phyloP scores from a whole-genome alignment of 2,113 vertebrate species.

The Pardalotus punctatus region DNA sequence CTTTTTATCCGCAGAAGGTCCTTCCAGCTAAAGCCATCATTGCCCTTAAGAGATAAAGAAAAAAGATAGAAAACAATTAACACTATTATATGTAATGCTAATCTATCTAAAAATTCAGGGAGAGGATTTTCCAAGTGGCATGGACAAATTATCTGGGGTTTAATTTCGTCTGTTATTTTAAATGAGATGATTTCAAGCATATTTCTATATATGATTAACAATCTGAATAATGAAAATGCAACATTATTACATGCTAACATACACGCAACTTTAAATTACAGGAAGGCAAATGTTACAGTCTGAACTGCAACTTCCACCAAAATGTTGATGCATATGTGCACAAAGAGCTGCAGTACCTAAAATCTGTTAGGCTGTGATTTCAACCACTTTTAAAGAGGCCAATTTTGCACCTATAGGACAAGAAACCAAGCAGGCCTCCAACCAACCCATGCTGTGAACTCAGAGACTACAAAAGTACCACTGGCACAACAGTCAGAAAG shows the following conservation, averaged over 20 bases:
- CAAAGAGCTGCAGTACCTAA: not conserved
- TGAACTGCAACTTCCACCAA: not conserved
- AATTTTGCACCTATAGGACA: not conserved
- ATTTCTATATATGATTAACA: not conserved
- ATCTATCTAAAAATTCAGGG: not conserved
- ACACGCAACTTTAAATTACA: not conserved
- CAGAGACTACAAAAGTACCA: not conserved
- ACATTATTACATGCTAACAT: not conserved
- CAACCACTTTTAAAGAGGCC: not conserved
- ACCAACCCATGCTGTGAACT: not conserved
- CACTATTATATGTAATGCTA: not conserved
- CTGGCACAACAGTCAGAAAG: not conserved
- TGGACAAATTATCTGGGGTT: not conserved
- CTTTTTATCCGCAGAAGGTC: slow-evolving; percentile 95
- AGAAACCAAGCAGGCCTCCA: not conserved
- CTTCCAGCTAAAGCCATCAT: slow-evolving; percentile 93
- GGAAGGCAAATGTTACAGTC: not conserved
- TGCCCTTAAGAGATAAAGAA: slow-evolving; percentile 74
- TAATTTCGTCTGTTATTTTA: not conserved
- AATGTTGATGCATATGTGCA: not conserved
- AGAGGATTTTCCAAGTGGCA: not conserved
- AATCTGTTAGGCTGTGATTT: not conserved
- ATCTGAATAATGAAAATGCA: not conserved
- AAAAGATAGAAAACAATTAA: not conserved
- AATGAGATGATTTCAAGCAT: not conserved